Evolutionary conservation across 2,113 vertebrate genomes (phyloP).

Genomic region (Cyprinodon tularosa): DNA sequence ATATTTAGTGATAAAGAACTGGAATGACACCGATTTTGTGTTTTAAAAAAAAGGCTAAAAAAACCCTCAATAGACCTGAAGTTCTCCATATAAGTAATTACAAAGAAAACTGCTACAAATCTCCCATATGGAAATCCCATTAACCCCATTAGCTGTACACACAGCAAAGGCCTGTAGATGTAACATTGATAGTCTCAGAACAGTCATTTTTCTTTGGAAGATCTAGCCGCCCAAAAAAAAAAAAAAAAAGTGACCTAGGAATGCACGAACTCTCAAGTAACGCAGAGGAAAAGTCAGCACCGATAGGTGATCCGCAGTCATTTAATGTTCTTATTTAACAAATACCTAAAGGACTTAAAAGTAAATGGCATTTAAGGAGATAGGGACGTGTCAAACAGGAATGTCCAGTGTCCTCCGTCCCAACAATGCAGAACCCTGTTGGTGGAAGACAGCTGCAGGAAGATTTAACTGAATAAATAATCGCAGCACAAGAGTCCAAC

Average conservation of each 20-base stretch:
- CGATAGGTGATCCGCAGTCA: conserved; percentile 22
- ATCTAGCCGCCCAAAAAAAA: conserved; percentile 46
- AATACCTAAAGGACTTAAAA: not conserved
- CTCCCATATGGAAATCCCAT: conserved; percentile 39
- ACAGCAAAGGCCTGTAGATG: conserved; percentile 17
- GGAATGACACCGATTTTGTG: conserved; percentile 30
- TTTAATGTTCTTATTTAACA: conserved; percentile 11
- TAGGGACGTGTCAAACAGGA: conserved; percentile 60
- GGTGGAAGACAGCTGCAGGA: conserved; percentile 48
- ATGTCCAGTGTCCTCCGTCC: conserved; percentile 44
- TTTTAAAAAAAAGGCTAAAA: conserved; percentile 1
- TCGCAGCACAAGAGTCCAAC: not conserved
- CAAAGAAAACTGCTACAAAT: conserved; percentile 22
- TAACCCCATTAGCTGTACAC: conserved; percentile 1
- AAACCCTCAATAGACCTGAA: conserved; percentile 12
- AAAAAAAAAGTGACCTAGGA: not conserved
- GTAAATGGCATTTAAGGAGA: conserved; percentile 42
- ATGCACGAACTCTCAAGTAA: conserved; percentile 16
- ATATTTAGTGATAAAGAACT: conserved; percentile 27
- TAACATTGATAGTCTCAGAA: conserved; percentile 26
- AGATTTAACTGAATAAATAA: conserved; percentile 6
- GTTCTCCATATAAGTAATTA: conserved; percentile 5
- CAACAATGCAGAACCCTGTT: conserved; percentile 22
- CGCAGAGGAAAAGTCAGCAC: conserved; percentile 39
- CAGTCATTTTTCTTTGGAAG: conserved; percentile 62